A percentile compares a stretch with the other conserved stretches of the same genome.
Evolutionary conservation across 2,888 invertebrate species (phyloP).

Genomic region (Agriopis leucophaearia): DNA sequence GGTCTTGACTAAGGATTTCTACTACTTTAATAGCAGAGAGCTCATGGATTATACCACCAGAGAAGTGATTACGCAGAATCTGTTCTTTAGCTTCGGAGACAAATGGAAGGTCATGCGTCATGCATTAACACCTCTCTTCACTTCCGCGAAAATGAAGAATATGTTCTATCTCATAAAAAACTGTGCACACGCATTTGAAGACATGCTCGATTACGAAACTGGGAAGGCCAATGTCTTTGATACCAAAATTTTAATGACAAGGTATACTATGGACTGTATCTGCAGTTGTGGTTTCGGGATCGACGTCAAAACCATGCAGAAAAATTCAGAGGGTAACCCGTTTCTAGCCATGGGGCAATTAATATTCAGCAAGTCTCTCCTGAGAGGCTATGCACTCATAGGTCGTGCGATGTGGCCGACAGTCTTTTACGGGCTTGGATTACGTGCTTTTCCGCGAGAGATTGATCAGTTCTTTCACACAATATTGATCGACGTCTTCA

Average conservation of each 20-base stretch:
- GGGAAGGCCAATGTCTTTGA: conserved; percentile 39
- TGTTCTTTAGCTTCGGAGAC: conserved; percentile 54
- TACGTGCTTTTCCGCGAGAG: conserved; percentile 47
- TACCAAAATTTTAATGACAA: conserved; percentile 46
- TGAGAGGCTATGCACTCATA: conserved; percentile 42
- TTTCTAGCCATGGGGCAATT: conserved; percentile 52
- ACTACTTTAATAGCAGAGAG: conserved; percentile 53
- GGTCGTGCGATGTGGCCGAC: conserved; percentile 56
- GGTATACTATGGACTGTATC: conserved; percentile 59
- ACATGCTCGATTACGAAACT: conserved; percentile 45
- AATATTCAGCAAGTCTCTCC: conserved; percentile 45
- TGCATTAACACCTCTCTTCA: conserved; percentile 53
- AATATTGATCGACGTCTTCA: conserved; percentile 54
- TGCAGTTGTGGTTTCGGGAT: conserved; percentile 57
- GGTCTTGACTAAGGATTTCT: conserved; percentile 54
- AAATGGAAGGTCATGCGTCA: conserved; percentile 55
- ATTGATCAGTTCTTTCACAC: conserved; percentile 53
- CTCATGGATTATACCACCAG: conserved; percentile 43
- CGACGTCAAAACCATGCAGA: conserved; percentile 54
- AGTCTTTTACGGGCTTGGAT: conserved; percentile 55
- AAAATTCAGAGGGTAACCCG: conserved; percentile 47
- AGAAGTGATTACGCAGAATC: conserved; percentile 50
- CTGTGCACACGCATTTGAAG: conserved; percentile 47
- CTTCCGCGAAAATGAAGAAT: conserved; percentile 54
- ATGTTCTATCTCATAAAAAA: conserved; percentile 57